phyloP scores from a whole-genome alignment of 2,888 invertebrate genomes.

The Cerceris ruficornis region DNA sequence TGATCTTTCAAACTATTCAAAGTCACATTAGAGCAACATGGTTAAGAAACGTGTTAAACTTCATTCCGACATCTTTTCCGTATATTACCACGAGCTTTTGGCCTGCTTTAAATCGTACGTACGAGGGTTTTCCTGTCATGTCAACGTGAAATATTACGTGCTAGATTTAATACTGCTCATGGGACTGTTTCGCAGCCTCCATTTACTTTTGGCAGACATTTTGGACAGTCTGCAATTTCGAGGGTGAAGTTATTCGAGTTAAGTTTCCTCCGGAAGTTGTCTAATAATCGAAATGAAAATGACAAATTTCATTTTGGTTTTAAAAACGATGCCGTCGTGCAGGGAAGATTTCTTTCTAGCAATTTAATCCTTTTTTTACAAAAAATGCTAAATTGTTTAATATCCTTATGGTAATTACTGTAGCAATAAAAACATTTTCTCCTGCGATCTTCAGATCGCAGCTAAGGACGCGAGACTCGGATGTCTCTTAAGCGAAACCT shows the following conservation, averaged over 20 bases:
- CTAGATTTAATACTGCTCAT: conserved; percentile 5
- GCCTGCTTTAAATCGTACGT: neutral
- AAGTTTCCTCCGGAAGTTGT: neutral
- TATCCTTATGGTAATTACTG: no score
- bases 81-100: conserved; percentile 30
- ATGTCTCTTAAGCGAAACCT: neutral
- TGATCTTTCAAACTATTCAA: no score
- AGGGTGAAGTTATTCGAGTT: neutral
- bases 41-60: neutral
- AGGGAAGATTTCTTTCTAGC: no score
- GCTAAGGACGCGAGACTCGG: neutral
- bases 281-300: neutral
- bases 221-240: neutral
- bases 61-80: neutral
- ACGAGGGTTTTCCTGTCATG: conserved; percentile 26
- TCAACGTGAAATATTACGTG: neutral
- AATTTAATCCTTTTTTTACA: no score
- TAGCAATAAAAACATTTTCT: no score
- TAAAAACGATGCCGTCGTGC: neutral
- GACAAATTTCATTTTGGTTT: neutral
- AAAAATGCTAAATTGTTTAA: no score
- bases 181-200: neutral
- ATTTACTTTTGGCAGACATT: conserved; percentile 1
- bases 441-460: neutral
- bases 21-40: neutral